Evolutionary conservation across 1,140 invertebrate genomes (phyloP).

Genomic region (Octopus bimaculoides): DNA sequence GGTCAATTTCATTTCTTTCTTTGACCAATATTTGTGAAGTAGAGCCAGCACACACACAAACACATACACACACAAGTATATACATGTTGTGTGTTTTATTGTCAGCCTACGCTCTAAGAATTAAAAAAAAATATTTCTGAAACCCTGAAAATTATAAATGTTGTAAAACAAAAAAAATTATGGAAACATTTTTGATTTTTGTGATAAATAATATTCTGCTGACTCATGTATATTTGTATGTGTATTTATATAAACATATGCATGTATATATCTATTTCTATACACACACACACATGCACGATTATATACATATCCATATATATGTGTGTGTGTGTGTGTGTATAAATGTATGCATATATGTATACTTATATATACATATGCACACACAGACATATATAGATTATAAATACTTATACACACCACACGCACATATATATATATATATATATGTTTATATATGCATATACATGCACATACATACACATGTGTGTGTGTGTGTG

Average conservation of each 20-base stretch:
- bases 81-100: no score
- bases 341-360: background rate
- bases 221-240: no score
- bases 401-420: background rate
- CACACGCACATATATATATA: background rate
- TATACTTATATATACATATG: background rate
- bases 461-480: background rate
- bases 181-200: no score
- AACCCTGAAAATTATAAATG: no score
- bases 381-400: background rate
- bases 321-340: background rate
- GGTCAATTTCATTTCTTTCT: no score
- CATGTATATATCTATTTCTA: background rate
- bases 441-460: background rate
- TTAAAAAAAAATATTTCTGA: no score
- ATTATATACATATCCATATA: background rate
- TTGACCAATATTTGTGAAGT: no score
- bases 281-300: background rate
- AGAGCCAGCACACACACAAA: no score
- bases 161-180: no score
- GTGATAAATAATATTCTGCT: no score
- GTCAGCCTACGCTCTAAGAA: no score
- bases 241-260: background rate
- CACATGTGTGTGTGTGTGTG: conserved; percentile 13
- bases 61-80: no score